Evolutionary conservation across 2,888 invertebrate species (phyloP), one percentile per base, ranked within the genome.

Genomic region (Seira musarum): DNA sequence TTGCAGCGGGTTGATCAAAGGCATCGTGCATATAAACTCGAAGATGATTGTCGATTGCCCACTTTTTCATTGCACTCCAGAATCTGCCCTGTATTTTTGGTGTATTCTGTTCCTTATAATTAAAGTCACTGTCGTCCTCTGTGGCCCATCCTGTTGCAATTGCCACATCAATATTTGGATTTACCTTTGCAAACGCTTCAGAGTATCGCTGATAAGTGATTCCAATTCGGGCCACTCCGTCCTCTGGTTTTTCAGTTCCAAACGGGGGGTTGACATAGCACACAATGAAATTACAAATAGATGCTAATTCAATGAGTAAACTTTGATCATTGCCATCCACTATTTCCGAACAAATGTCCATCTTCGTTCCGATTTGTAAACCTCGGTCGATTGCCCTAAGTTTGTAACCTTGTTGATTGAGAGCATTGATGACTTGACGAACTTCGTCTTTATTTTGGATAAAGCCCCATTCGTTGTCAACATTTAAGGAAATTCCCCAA

Each of bases 91-190:
- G 60, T 40, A 79, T 75, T 10, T 74, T 66, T 13, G 80, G 25
- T 2, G 78, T 76, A 66, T 84, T 84, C 2, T 67, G 30, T 21
- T 74, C 22, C 5, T 73, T 66, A 2, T 82, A 69, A 19, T 82
- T 79, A 60, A 80, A 78, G 67, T 84, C 84, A 19, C 78, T 84
- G 21, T 61, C 72, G 10, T 83, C 85, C 53, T 76, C 77, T 35
- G 76, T 81, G 3, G 84, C 81, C 85, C 85, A 85, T 10, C 85
- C 85, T 19, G 85, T 85, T 72, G 84, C 85, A 61, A 85, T 83
- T 46, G 70, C 60, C 10, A 85, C 82, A 24, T 84, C 83, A 40
- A 85, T 67, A 0, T 70, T 75, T 1, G 67, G 69, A 68, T 85
- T 85, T 19, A 71, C 69, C 64, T 35, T 57, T 67, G 68, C 68